phyloP scores from a whole-genome alignment of 2,888 invertebrate genomes.

The Cheilosia grossa region DNA sequence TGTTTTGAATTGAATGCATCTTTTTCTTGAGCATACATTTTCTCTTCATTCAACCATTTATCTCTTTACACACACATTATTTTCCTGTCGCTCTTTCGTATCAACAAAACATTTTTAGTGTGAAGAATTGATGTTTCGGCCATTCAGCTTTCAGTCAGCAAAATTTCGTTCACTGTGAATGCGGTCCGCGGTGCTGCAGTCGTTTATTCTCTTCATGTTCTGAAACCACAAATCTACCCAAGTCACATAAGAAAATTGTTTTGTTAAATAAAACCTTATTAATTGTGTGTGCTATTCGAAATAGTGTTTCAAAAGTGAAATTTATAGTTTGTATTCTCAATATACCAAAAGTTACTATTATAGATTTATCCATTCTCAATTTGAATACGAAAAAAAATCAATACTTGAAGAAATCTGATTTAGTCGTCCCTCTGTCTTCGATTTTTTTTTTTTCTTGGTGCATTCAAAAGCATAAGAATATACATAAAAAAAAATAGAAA shows the following conservation, averaged over 20 bases:
- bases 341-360: slow-evolving; percentile 2
- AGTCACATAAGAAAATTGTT: slow-evolving; percentile 65
- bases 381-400: slow-evolving; percentile 65
- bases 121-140: slow-evolving; percentile 45
- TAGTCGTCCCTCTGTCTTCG: slow-evolving; percentile 52
- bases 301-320: slow-evolving; percentile 14
- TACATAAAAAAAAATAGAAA: slow-evolving; percentile 13
- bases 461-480: slow-evolving; percentile 50
- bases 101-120: slow-evolving; percentile 63
- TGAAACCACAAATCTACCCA: slow-evolving; percentile 46
- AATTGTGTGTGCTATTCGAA: slow-evolving; percentile 29
- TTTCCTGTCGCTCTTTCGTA: slow-evolving; percentile 6
- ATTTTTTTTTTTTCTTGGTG: slow-evolving; percentile 54
- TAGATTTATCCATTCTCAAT: slow-evolving; percentile 37
- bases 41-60: slow-evolving; percentile 7
- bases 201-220: slow-evolving; percentile 61
- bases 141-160: slow-evolving; percentile 74
- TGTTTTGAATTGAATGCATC: background rate
- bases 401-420: slow-evolving; percentile 68
- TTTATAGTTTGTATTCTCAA: slow-evolving; percentile 11
- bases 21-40: background rate
- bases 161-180: slow-evolving; percentile 65
- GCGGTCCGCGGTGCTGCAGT: slow-evolving; percentile 64
- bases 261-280: slow-evolving; percentile 44
- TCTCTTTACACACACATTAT: background rate